Evolutionary conservation across 2,888 invertebrate genomes (phyloP).

Genomic region (Drosophila birchii): DNA sequence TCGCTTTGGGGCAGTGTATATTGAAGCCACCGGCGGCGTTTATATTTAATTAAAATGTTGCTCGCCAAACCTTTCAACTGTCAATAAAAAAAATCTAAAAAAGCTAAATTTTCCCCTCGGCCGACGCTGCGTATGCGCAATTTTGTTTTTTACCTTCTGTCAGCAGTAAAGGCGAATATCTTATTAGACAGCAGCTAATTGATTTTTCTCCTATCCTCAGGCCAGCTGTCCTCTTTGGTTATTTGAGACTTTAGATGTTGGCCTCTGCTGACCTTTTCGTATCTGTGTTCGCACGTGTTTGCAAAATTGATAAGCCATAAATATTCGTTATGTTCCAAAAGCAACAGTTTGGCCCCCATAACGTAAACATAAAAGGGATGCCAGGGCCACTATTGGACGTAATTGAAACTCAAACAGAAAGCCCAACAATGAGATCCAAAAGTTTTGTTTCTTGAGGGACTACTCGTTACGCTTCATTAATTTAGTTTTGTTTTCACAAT

Average conservation of each 20-base stretch:
- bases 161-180: slow-evolving; percentile 24
- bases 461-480: slow-evolving; percentile 72
- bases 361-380: slow-evolving; percentile 61
- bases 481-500: slow-evolving; percentile 64
- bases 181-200: slow-evolving; percentile 62
- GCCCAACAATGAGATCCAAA: slow-evolving; percentile 49
- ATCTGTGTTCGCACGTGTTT: slow-evolving; percentile 49
- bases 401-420: slow-evolving; percentile 57
- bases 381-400: slow-evolving; percentile 15
- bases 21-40: not conserved
- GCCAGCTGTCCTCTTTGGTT: slow-evolving; percentile 6
- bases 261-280: slow-evolving; percentile 36
- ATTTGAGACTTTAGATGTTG: slow-evolving; percentile 13
- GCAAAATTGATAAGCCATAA: slow-evolving; percentile 72
- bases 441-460: slow-evolving; percentile 52
- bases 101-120: slow-evolving; percentile 18
- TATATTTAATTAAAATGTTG: slow-evolving; percentile 66
- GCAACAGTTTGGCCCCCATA: slow-evolving; percentile 63
- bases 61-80: slow-evolving; percentile 44
- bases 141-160: slow-evolving; percentile 41
- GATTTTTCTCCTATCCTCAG: slow-evolving; percentile 50
- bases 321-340: slow-evolving; percentile 55
- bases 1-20: not conserved
- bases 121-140: slow-evolving; percentile 62
- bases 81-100: slow-evolving; percentile 31